Base-by-base conservation (phyloP, 2,797 vertebrate species). In the Champsocephalus esox region DNA sequence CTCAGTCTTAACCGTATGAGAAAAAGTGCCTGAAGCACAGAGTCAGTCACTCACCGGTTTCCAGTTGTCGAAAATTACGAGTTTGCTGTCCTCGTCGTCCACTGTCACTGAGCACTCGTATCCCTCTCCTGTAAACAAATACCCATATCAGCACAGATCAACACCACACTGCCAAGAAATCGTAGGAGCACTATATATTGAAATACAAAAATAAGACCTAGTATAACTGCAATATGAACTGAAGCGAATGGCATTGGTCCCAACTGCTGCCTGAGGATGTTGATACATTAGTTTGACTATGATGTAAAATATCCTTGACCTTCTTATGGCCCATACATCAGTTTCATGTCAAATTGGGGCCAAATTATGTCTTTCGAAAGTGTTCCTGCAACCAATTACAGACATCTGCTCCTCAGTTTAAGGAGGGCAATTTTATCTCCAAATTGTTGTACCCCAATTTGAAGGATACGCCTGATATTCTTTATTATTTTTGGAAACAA, bases 11-110 rank as follows among this genome's bases (percentile, higher is more conserved):
- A 51, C 2, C 0, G 9, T 0, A 24, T 24, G 7, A 46, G 55
- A 12, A 13, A 28, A 50, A 66, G 21, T 11, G 45, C 24, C 12
- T 11, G 24, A 54, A 41, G 12, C 14, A 12, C 56, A 46, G 43
- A 21, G 45, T 8, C 63, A 60, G 54, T 24, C 34, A 80, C 94
- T 93, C 87, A 97, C 97, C 95, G 96, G 96, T 88, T 97, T 97
- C 96, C 97, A 97, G 90, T 96, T 97, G 92, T 98, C 97, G 50
- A 93, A 97, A 60, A 98, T 85, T 32, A 97, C 88, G 79, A 97
- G 79, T 77, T 96, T 96, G 80, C 96, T 96, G 88, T 97, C 96
- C 71, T 97, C 96, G 2, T 96, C 96, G 51, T 98, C 97, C 21
- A 98, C 93, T 0, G 92, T 94, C 80, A 98, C 96, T 0, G 93